These are phyloP conservation scores for Ceratosolen solmsi DNA, from an alignment of 1,140 invertebrate genomes.

Conservation along the genomic window DNA sequence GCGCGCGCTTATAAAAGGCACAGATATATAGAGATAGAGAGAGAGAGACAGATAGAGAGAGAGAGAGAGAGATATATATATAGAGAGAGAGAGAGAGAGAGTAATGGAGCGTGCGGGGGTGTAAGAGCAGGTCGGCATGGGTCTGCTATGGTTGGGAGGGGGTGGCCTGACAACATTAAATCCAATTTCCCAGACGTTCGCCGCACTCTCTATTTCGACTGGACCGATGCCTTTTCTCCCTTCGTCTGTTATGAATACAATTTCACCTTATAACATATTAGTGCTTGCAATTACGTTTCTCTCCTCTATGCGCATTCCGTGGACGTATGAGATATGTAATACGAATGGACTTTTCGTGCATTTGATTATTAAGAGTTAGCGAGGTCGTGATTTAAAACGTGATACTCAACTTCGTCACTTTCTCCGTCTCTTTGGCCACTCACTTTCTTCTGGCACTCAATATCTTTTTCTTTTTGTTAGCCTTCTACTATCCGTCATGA, in stretches of 20 bases:
- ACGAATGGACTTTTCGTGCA: slow-evolving; percentile 32
- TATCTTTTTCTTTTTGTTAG: too few relatives aligned
- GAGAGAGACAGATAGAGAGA: neutral
- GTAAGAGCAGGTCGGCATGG: neutral
- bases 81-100: neutral
- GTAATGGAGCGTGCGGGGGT: too few relatives aligned
- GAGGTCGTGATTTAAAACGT: too few relatives aligned
- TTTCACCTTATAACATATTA: slow-evolving; percentile 28
- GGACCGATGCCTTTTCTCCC: slow-evolving; percentile 43
- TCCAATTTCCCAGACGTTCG: slow-evolving; percentile 57
- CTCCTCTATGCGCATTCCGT: slow-evolving; percentile 23
- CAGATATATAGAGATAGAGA: too few relatives aligned
- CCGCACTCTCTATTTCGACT: slow-evolving; percentile 51
- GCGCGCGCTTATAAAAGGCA: too few relatives aligned
- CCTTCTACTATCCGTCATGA: too few relatives aligned
- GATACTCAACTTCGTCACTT: too few relatives aligned
- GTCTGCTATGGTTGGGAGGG: neutral
- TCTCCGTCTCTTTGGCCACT: too few relatives aligned
- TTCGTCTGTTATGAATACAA: slow-evolving; percentile 22
- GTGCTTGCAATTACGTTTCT: slow-evolving; percentile 14
- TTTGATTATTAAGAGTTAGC: slow-evolving; percentile 35
- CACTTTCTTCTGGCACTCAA: too few relatives aligned
- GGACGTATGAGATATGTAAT: slow-evolving; percentile 1
- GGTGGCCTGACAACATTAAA: slow-evolving; percentile 59
- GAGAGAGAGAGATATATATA: too few relatives aligned